Evolutionary conservation across 2,113 vertebrate genomes (phyloP).

Genomic region (Coregonus clupeaformis): DNA sequence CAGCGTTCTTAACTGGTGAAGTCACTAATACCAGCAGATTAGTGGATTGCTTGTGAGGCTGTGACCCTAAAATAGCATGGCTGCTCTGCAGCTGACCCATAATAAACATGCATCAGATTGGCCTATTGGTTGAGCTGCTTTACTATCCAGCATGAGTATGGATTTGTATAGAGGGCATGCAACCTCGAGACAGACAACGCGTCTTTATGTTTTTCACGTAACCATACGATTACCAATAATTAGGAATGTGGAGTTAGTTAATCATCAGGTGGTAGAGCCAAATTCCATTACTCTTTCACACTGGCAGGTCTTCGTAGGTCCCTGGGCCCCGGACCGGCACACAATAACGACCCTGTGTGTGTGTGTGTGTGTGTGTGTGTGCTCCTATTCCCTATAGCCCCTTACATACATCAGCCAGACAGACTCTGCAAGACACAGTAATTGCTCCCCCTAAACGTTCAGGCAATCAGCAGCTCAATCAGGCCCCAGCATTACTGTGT

Average conservation of each 20-base stretch:
- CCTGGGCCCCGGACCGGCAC: neutral
- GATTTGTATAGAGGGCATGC: neutral
- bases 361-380: neutral
- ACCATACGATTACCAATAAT: conserved; percentile 8
- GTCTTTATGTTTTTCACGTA: neutral
- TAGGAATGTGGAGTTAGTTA: conserved; percentile 25
- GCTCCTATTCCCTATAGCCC: neutral
- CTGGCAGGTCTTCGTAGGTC: neutral
- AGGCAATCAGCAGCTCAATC: conserved; percentile 59
- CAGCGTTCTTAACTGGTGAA: conserved; percentile 61
- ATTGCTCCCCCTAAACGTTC: conserved; percentile 42
- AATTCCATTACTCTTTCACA: conserved; percentile 36
- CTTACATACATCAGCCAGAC: conserved; percentile 40
- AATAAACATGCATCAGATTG: conserved; percentile 17
- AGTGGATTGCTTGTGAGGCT: conserved; percentile 44
- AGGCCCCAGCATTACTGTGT: conserved; percentile 13
- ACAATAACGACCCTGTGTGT: conserved; percentile 35
- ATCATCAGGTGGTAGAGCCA: conserved; percentile 37
- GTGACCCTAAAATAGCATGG: conserved; percentile 40
- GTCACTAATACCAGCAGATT: conserved; percentile 69
- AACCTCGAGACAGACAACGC: neutral
- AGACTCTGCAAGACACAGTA: conserved; percentile 36
- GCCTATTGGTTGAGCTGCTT: neutral
- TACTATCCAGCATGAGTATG: neutral
- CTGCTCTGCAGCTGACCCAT: conserved; percentile 40